Conservation (phyloP, 1,140 invertebrate species). For the Drosophila athabasca region DNA sequence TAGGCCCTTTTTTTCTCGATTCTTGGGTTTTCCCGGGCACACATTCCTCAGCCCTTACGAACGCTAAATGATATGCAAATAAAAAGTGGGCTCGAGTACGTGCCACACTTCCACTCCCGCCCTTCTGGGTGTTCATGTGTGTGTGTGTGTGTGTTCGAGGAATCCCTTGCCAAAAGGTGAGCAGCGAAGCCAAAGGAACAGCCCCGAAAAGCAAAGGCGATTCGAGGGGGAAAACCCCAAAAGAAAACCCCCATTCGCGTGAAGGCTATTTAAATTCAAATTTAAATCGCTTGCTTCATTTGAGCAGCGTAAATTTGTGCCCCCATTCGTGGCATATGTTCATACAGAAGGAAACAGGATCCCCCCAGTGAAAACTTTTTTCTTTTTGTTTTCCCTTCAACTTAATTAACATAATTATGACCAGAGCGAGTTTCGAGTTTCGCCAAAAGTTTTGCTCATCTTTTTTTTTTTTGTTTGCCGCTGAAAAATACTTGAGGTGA, state of each 20-base stretch:
- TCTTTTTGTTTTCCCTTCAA: background rate
- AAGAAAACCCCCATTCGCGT: constrained; percentile 1
- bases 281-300: constrained; percentile 77
- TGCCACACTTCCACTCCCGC: background rate
- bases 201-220: too few species aligned
- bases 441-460: constrained; percentile 28
- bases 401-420: constrained; percentile 77
- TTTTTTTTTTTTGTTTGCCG: constrained; percentile 14
- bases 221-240: too few species aligned
- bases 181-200: background rate
- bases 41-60: constrained; percentile 61
- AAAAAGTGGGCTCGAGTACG: constrained; percentile 59
- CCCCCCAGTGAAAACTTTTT: constrained; percentile 28
- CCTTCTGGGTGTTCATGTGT: too few species aligned
- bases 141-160: constrained; percentile 19
- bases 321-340: constrained; percentile 32
- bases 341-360: too few species aligned
- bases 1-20: constrained; percentile 19
- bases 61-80: constrained; percentile 78
- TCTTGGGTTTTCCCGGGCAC: constrained; percentile 26
- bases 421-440: constrained; percentile 8
- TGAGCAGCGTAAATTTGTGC: constrained; percentile 41
- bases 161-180: constrained; percentile 14
- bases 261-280: constrained; percentile 71
- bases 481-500: constrained; percentile 4